These are phyloP conservation scores for Hyperoplus immaculatus DNA, from an alignment of 2,797 vertebrate species.

Conservation along the genomic window DNA sequence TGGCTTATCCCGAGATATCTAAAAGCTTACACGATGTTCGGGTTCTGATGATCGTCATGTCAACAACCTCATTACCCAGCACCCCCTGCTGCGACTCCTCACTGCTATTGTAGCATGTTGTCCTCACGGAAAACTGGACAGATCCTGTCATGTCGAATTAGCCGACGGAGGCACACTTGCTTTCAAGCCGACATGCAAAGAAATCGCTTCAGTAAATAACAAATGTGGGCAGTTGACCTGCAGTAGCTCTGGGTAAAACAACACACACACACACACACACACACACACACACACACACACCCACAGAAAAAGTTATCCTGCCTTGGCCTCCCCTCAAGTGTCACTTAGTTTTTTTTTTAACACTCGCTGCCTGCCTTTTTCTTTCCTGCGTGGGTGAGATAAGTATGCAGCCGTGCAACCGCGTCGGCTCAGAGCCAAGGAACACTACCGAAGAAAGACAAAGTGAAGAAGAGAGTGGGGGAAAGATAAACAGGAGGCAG, in stretches of 20 bases:
- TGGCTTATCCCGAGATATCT: conserved; percentile 62
- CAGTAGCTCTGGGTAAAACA: background rate
- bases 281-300: conserved; percentile 8
- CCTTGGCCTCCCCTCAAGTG: conserved; percentile 24
- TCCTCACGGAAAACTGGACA: conserved; percentile 26
- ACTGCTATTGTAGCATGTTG: conserved; percentile 5
- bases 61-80: conserved; percentile 76
- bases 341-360: conserved; percentile 46
- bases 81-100: conserved; percentile 69
- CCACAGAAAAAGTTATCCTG: background rate
- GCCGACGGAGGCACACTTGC: background rate
- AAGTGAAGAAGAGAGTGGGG: conserved; percentile 9
- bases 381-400: conserved; percentile 31
- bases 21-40: conserved; percentile 38
- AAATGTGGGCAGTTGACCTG: conserved; percentile 12
- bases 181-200: conserved; percentile 15
- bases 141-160: conserved; percentile 39
- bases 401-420: conserved; percentile 20
- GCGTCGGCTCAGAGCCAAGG: conserved; percentile 1
- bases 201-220: conserved; percentile 8
- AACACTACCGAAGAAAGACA: conserved; percentile 13
- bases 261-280: background rate
- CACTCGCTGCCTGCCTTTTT: conserved; percentile 19
- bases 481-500: conserved; percentile 44
- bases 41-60: conserved; percentile 60